Base-by-base conservation (phyloP, 2,888 invertebrate genomes). In the Leucozona laternaria region DNA sequence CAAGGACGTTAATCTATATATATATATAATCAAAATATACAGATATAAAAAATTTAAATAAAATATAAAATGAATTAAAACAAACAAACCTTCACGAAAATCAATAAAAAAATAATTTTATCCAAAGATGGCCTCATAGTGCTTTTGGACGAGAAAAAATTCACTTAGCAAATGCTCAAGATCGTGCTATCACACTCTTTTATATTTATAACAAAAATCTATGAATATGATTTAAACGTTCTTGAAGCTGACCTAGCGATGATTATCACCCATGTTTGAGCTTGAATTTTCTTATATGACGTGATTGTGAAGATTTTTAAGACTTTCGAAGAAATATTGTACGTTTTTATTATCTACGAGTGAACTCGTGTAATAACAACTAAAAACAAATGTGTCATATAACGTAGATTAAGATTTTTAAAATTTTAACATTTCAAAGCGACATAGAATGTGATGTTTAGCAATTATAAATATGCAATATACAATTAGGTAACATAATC, bases 1-100 rank as follows among this genome's bases (percentile, higher is more conserved):
- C 78, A 15, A 88, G 53, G n/a, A 25, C 37, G 15, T 86, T 71
- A 43, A 89, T 84, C 90, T 90, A 70, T 70, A 10, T 2, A 20
- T 20, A 4, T 22, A 10, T 0, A 28, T 3, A 34, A 22, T 70
- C 7, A 4, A 43, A 43, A 43, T 28, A 28, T 28, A 31, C 8
- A 5, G 8, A 11, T 1, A 43, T 22, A 28, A 22, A 60, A 20
- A 64, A 7, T n/a, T n/a, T n/a, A n/a, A 31, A 10, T 3, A 2
- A 6, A n/a, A n/a, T 8, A 20, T 2, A 13, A 45, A 17, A n/a
- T 7, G n/a, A 43, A n/a, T 7, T n/a, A n/a, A 15, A 20, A 28
- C 1, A 13, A 11, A 31, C 53, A 55, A 70, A 86, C 86, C 81
- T 86, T 82, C 4, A 57, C 62, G 0, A 82, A 53, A 45, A 86